Percentiles rank a stretch among this genome's conserved stretches.
phyloP scores from a whole-genome alignment of 2,113 vertebrate genomes.

The Gavia stellata region DNA sequence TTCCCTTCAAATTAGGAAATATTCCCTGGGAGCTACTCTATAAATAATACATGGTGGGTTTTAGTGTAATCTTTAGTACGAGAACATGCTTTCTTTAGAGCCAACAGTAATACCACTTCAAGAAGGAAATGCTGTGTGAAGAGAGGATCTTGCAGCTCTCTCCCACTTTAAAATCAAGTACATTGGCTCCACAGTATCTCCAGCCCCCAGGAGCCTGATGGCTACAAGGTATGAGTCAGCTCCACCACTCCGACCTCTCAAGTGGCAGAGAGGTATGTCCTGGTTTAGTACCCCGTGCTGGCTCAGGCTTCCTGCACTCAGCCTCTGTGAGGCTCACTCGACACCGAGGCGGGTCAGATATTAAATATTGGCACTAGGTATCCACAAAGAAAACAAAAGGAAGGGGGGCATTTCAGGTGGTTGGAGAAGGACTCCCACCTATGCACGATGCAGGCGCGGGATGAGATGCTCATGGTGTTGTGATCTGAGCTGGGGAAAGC shows the following conservation, averaged over 20 bases:
- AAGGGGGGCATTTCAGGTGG: background rate
- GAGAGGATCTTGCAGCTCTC: slow-evolving; percentile 64
- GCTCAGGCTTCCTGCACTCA: background rate
- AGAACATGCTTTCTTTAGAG: slow-evolving; percentile 57
- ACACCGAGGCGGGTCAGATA: background rate
- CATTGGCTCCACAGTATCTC: slow-evolving; percentile 37
- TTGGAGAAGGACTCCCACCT: background rate
- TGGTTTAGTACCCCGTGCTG: background rate
- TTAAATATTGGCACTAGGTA: background rate
- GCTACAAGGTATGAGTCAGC: slow-evolving; percentile 19
- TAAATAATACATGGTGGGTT: slow-evolving; percentile 59
- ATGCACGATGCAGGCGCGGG: accelerated
- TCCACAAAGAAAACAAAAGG: background rate
- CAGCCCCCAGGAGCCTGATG: slow-evolving; percentile 43
- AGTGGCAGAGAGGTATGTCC: background rate
- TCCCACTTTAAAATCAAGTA: slow-evolving; percentile 69
- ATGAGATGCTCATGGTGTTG: accelerated
- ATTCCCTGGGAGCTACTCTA: slow-evolving; percentile 42
- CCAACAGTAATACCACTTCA: slow-evolving; percentile 67
- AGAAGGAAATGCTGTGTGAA: slow-evolving; percentile 60
- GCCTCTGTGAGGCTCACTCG: background rate
- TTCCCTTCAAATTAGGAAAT: slow-evolving; percentile 47
- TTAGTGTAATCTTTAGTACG: slow-evolving; percentile 58
- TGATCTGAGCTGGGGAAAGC: background rate
- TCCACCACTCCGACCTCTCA: background rate